These are phyloP conservation scores for Pentamera pediparva DNA, from an alignment of 53 echinoderm and acorn worm species.

Conservation along the genomic window DNA sequence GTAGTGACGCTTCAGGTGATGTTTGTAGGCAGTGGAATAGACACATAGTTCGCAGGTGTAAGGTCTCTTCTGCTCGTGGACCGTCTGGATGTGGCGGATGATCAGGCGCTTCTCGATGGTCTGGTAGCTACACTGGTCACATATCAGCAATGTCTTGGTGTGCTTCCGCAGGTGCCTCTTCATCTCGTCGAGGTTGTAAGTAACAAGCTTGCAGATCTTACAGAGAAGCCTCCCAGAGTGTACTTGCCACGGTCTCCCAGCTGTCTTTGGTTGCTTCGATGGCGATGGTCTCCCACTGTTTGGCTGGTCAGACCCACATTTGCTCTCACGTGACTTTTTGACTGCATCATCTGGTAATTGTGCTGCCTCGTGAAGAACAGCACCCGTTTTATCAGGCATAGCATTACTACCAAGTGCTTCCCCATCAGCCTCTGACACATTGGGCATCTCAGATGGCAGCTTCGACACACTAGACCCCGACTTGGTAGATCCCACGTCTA, in stretches of 20 bases:
- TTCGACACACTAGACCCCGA: background rate
- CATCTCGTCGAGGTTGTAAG: conserved; percentile 46
- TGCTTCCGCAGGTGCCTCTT: conserved; percentile 62
- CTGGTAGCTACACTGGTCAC: conserved; percentile 70
- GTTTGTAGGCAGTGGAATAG: conserved; percentile 76
- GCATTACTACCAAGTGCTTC: background rate
- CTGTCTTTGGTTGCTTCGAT: background rate
- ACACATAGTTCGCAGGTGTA: conserved; percentile 73
- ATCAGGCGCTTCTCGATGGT: conserved; percentile 73
- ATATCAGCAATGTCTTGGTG: conserved; percentile 56
- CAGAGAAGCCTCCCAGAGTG: conserved; percentile 20
- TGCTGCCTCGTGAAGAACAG: no score
- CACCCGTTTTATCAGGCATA: background rate
- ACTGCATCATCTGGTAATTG: no score
- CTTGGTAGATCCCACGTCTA: background rate
- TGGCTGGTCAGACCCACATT: background rate
- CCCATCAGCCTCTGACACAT: background rate
- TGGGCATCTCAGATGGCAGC: no score
- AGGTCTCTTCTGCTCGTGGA: conserved; percentile 75
- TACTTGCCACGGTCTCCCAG: background rate
- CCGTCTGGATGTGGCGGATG: conserved; percentile 79
- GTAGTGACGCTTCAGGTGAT: conserved; percentile 73
- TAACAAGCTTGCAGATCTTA: conserved; percentile 59
- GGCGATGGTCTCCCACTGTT: conserved; percentile 1
- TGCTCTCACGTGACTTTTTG: background rate